Evolutionary conservation across 1,140 invertebrate genomes (phyloP).

Genomic region (Leptopilina clavipes): DNA sequence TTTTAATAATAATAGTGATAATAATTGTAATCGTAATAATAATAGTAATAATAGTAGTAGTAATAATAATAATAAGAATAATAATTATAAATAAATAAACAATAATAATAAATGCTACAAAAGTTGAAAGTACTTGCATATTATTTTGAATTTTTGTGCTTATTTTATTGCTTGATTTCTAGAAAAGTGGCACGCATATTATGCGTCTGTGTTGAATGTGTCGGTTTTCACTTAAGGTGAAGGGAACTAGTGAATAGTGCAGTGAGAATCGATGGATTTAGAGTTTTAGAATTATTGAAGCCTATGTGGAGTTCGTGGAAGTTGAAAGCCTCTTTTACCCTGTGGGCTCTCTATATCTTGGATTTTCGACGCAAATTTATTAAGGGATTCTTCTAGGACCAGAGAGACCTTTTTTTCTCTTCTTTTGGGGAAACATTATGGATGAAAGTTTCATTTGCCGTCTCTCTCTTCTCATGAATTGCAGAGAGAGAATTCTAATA

Average conservation of each 20-base stretch:
- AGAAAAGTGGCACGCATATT: constrained; percentile 18
- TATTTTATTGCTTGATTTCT: neutral
- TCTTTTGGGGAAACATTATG: neutral
- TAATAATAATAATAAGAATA: no score
- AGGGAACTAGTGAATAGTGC: constrained; percentile 27
- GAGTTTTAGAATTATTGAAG: constrained; percentile 19
- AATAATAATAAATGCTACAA: no score
- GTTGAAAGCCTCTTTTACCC: neutral
- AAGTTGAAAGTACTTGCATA: neutral
- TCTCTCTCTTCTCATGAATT: neutral
- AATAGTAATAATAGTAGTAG: no score
- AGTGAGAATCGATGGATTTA: constrained; percentile 26
- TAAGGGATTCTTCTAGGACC: neutral
- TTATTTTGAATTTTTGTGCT: neutral
- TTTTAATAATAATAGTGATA: no score
- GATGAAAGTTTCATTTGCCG: neutral
- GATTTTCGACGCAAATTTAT: neutral
- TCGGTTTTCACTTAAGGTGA: constrained; percentile 10
- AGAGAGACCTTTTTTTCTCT: neutral
- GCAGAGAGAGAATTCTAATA: neutral
- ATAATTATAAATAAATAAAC: no score
- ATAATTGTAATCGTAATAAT: no score
- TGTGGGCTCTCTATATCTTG: neutral
- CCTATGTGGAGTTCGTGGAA: constrained; percentile 1
- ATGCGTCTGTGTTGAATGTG: constrained; percentile 2